These are phyloP conservation scores for Pyrocoelia pectoralis DNA, from an alignment of 2,888 invertebrate genomes.

Conservation along the genomic window DNA sequence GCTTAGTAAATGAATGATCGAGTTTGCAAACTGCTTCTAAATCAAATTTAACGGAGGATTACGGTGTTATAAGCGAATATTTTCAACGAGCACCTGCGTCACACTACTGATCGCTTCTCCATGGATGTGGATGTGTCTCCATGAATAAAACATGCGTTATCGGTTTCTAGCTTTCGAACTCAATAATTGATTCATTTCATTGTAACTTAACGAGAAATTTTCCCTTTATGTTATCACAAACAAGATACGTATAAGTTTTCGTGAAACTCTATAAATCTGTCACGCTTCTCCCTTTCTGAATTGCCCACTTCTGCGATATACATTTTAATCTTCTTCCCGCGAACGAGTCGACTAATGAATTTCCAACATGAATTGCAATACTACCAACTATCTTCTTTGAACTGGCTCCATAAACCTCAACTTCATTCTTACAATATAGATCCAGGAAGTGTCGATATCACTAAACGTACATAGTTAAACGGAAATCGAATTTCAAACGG, in stretches of 20 bases:
- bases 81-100: slow-evolving; percentile 50
- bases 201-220: slow-evolving; percentile 23
- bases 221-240: slow-evolving; percentile 12
- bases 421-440: too few relatives aligned
- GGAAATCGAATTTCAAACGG: too few relatives aligned
- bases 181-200: slow-evolving; percentile 37
- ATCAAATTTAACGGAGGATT: slow-evolving; percentile 53
- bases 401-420: too few relatives aligned
- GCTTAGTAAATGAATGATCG: slow-evolving; percentile 51
- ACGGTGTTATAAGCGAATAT: slow-evolving; percentile 54
- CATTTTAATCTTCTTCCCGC: not conserved
- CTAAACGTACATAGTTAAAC: too few relatives aligned
- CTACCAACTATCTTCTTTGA: too few relatives aligned
- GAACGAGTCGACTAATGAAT: too few relatives aligned
- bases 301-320: not conserved
- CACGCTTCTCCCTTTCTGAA: not conserved
- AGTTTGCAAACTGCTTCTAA: slow-evolving; percentile 52
- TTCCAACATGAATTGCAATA: too few relatives aligned
- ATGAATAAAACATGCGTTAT: slow-evolving; percentile 51
- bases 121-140: slow-evolving; percentile 51
- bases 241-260: slow-evolving; percentile 10
- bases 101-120: slow-evolving; percentile 48
- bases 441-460: too few relatives aligned
- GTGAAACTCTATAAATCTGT: slow-evolving; percentile 6
- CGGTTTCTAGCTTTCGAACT: slow-evolving; percentile 30